Evolutionary conservation across 2,888 invertebrate species (phyloP).

Genomic region (Lumbricus terrestris): DNA sequence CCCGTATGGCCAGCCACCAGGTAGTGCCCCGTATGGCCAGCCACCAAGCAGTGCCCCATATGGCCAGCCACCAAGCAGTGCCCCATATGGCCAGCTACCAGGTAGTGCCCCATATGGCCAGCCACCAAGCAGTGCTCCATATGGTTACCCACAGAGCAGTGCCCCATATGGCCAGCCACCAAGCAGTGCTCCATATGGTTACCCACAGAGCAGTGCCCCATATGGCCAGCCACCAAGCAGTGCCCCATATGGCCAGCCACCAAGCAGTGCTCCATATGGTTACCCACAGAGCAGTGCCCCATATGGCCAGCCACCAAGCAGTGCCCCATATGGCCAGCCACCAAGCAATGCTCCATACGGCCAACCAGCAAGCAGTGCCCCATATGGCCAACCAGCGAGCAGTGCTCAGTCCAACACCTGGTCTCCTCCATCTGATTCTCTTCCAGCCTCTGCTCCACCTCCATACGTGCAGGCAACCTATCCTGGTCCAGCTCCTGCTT

Average conservation of each 20-base stretch:
- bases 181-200: background rate
- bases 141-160: no score
- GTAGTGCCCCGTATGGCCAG: no score
- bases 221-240: no score
- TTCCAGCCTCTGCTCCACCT: background rate
- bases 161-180: background rate
- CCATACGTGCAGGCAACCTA: background rate
- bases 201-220: background rate
- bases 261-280: no score
- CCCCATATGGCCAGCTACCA: background rate
- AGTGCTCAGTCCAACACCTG: background rate
- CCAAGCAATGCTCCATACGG: background rate
- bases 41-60: no score
- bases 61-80: background rate
- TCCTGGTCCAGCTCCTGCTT: background rate
- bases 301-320: no score
- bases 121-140: no score
- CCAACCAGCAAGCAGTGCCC: no score
- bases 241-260: no score
- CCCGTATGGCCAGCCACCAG: no score
- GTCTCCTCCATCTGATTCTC: background rate
- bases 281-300: no score
- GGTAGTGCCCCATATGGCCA: no score
- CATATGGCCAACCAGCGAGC: background rate
- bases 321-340: background rate